Evolutionary conservation across 2,888 invertebrate genomes (phyloP), one percentile per base, ranked within the genome.

Genomic region (Trachelus tabidus): DNA sequence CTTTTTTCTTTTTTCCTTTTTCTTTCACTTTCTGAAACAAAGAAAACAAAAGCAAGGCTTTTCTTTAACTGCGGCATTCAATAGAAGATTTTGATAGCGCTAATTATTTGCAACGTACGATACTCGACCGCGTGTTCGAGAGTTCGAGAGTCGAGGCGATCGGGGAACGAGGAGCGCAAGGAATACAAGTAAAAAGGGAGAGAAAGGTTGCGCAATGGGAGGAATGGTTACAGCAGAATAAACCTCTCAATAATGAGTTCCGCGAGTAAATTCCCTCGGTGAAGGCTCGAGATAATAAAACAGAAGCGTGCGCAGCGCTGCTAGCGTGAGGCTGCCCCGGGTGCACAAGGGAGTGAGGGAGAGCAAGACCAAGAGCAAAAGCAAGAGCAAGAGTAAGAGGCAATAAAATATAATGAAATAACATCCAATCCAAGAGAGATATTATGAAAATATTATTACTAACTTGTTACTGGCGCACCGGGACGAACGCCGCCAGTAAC

Each of bases 401-500:
- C 88, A 89, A 89, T 89, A 88, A 89, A 89, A 90, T 89, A 88
- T 89, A 90, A 89, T 90, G 89, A 89, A 90, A 89, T 89, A 89
- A 90, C 88, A 88, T 89, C 88, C 90, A 90, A 89, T 89, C 88
- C 90, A 86, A 85, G 87, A 86, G 89, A 88, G 90, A 89, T 89
- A 90, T 90, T 90, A 88, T 89, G 89, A 90, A 90, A 91, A 91
- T 91, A 91, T 91, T 91, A 90, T 90, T 90, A 88, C 90, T 90
- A 91, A 91, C 89, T 91, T 90, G 90, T 90, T 89, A 89, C 88
- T 88, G 85, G 87, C 81, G 81, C 85, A 84, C 82, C 80, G 82
- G 81, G 85, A 40, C 40, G 40, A 40, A 4, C 40, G 40, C 40
- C 40, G 40, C 40, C 15, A 40, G 40, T 40, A 40, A 40, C 40